These are phyloP conservation scores for Drosophila tani DNA, from an alignment of 1,140 invertebrate species.

Conservation along the genomic window DNA sequence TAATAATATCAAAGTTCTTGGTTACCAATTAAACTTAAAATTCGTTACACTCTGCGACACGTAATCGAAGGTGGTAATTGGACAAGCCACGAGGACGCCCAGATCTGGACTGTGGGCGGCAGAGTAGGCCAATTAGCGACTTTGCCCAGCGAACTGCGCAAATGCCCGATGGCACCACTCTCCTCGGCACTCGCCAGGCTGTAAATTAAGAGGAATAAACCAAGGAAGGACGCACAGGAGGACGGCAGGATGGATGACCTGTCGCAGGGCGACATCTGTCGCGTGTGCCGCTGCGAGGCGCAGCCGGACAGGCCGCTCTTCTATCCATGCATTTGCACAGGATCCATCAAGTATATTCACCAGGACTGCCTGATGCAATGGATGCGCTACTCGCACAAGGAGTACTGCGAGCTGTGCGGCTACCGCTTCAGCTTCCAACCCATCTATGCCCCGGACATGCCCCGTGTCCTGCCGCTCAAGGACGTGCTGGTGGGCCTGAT, in stretches of 20 bases:
- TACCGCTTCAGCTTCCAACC: constrained; percentile 99
- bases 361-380: constrained; percentile 96
- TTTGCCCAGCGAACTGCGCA: constrained; percentile 54
- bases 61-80: not conserved
- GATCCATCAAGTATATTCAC: constrained; percentile 99
- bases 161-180: constrained; percentile 47
- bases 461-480: constrained; percentile 94
- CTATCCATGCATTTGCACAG: constrained; percentile 99
- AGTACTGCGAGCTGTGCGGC: constrained; percentile 99
- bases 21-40: constrained; percentile 40
- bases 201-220: constrained; percentile 10
- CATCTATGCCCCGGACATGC: constrained; percentile 99
- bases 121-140: constrained; percentile 29
- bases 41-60: constrained; percentile 9
- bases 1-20: constrained; percentile 61
- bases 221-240: constrained; percentile 25
- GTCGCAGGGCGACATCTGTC: constrained; percentile 89
- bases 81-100: not conserved
- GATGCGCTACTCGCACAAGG: constrained; percentile 98
- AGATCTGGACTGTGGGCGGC: not conserved
- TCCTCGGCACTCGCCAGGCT: constrained; percentile 4
- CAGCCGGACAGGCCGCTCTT: constrained; percentile 92
- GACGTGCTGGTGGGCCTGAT: constrained; percentile 94
- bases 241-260: constrained; percentile 74
- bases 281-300: constrained; percentile 98